Evolutionary conservation across 1,140 invertebrate genomes (phyloP).

Genomic region (Microvelia longipes): DNA sequence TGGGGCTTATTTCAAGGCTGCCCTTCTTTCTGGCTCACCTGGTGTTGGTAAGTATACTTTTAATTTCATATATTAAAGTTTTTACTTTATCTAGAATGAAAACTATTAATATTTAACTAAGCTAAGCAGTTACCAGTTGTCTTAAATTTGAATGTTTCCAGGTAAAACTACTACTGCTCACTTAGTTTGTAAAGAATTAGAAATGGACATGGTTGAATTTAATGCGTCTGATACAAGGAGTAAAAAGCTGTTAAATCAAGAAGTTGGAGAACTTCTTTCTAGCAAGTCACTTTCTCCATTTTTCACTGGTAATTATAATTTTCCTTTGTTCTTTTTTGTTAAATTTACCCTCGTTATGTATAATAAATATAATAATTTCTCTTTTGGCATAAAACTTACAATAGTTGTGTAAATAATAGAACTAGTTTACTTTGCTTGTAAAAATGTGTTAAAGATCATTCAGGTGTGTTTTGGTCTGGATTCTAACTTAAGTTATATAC

Average conservation of each 20-base stretch:
- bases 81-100: neutral
- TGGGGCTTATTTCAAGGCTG: conserved; percentile 81
- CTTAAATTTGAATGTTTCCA: too few species aligned
- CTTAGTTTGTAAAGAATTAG: conserved; percentile 67
- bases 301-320: conserved; percentile 9
- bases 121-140: neutral
- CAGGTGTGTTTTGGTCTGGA: too few species aligned
- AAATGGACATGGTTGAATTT: conserved; percentile 82
- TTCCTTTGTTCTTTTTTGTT: neutral
- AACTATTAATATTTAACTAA: neutral
- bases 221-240: conserved; percentile 95
- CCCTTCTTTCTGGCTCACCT: conserved; percentile 86
- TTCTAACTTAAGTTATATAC: too few species aligned
- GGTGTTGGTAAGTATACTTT: conserved; percentile 53
- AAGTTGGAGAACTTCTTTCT: conserved; percentile 59
- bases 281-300: conserved; percentile 45
- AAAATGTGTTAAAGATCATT: too few species aligned
- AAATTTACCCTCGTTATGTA: too few species aligned
- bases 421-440: too few species aligned
- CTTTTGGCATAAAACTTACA: too few species aligned
- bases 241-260: conserved; percentile 71
- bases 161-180: conserved; percentile 79
- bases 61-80: conserved; percentile 8
- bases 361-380: too few species aligned
- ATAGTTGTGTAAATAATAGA: too few species aligned